Base-by-base conservation (phyloP, 92 coral and sea anemone genomes). In the Palythoa grandis region DNA sequence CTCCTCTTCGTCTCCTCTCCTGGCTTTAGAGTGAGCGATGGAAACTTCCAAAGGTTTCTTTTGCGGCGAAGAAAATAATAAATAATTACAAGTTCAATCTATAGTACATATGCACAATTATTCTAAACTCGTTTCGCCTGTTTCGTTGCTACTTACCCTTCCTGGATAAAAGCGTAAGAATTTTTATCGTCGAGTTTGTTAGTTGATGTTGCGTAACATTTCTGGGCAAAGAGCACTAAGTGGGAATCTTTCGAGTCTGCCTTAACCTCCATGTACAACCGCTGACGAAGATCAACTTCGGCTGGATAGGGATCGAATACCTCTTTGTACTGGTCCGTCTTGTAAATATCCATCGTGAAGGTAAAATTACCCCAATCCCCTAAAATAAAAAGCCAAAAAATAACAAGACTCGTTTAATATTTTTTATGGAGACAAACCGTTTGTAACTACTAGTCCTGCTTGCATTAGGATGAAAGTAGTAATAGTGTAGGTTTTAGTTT, bases 321-420 rank as follows among this genome's bases (percentile, higher is more conserved):
- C 7, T 89, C 68, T 38, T 88, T 70, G 85, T 90, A 94, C 39
- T 89, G 15, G n/a, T 89, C 82, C 39, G 80, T 91, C 52, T 90
- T 83, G 71, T 79, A 94, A 88, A 94, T 74, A 82, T 94, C 93
- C 98, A 94, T 94, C 61, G 85, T 85, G 53, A 88, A 94, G 57
- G 98, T 92, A 60, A 94, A 90, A 70, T 94, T 94, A 0, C 98
- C 98, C 15, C 82, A 86, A 38, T 91, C 92, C 60, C 82, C 94
- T 94, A 70, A 23, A 7, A n/a, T 8, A 56, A 9, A 20, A 38
- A 22, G 6, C 8, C 22, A 65, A 0, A 37, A 5, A 47, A n/a
- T 43, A 43, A 43, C 7, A 43, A 37, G 5, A 3, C 29, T 20
- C 9, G 7, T 50, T 80, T 25, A 25, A 22, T 65, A 66, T 16